A percentile compares a stretch with the other conserved stretches of the same genome.
Evolutionary conservation across 2,888 invertebrate species (phyloP).

Genomic region (Palloptera scutellata): DNA sequence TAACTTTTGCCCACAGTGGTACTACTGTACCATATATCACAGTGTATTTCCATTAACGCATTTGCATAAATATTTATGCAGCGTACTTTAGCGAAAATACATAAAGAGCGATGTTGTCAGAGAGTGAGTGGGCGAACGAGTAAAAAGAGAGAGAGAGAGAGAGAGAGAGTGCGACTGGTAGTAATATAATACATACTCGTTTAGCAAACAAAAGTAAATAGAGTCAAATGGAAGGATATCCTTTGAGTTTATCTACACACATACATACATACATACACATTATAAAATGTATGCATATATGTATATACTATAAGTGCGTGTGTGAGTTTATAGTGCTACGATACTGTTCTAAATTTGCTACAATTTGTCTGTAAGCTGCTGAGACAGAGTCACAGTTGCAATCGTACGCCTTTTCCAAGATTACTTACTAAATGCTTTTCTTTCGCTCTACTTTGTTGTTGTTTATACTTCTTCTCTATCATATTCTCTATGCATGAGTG

Average conservation of each 20-base stretch:
- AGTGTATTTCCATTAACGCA: constrained; percentile 43
- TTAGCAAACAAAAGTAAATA: neutral
- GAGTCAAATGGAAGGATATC: constrained; percentile 3
- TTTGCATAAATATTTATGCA: constrained; percentile 47
- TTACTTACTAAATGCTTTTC: neutral
- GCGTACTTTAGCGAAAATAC: constrained; percentile 11
- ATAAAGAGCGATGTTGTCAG: too few species aligned
- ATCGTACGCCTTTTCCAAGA: neutral
- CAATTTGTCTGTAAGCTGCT: neutral
- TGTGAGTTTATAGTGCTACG: neutral
- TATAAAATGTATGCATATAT: neutral
- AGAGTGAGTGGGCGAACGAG: too few species aligned
- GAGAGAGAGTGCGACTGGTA: too few species aligned
- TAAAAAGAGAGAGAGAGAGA: too few species aligned
- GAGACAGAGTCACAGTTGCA: neutral
- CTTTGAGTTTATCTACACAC: neutral
- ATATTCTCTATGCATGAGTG: neutral
- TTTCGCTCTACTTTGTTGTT: neutral
- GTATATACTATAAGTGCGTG: neutral
- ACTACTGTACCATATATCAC: too few species aligned
- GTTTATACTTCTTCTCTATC: neutral
- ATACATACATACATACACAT: too few species aligned
- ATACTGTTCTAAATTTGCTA: neutral
- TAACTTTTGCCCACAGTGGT: too few species aligned
- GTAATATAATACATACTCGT: too few species aligned